phyloP scores from a whole-genome alignment of 2,113 vertebrate species.

The Scytalopus superciliaris region DNA sequence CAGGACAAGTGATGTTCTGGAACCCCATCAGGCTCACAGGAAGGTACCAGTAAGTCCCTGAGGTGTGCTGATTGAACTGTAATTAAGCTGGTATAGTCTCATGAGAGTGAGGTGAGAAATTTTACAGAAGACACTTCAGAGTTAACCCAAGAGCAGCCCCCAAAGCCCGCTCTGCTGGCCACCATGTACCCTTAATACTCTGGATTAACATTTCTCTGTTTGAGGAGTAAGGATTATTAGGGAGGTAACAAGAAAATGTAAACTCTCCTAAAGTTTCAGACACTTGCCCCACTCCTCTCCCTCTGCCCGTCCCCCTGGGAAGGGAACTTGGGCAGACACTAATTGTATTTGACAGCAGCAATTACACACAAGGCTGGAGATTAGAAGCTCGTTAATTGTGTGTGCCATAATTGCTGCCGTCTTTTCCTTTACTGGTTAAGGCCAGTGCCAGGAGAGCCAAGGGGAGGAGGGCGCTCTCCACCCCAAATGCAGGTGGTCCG shows the following conservation, averaged over 20 bases:
- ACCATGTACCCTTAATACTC: neutral
- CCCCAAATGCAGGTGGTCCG: slow-evolving; percentile 39
- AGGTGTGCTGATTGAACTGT: neutral
- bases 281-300: neutral
- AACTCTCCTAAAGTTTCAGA: slow-evolving; percentile 57
- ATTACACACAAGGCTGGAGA: slow-evolving; percentile 74
- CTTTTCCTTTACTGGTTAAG: slow-evolving; percentile 44
- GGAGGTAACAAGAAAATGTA: neutral
- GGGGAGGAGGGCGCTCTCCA: neutral
- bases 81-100: neutral
- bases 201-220: neutral
- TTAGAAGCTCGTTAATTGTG: slow-evolving; percentile 66
- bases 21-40: neutral
- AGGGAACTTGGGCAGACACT: slow-evolving; percentile 60
- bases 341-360: slow-evolving; percentile 76
- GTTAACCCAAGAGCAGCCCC: neutral
- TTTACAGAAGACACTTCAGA: neutral
- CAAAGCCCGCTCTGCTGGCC: neutral
- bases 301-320: neutral
- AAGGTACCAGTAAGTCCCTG: neutral
- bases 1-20: neutral
- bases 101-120: neutral
- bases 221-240: neutral
- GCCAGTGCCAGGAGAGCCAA: slow-evolving; percentile 12
- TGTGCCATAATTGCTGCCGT: slow-evolving; percentile 59